Evolutionary conservation across 1,140 invertebrate species (phyloP), one percentile per base, ranked within the genome.

Genomic region (Teleogryllus occipitalis): DNA sequence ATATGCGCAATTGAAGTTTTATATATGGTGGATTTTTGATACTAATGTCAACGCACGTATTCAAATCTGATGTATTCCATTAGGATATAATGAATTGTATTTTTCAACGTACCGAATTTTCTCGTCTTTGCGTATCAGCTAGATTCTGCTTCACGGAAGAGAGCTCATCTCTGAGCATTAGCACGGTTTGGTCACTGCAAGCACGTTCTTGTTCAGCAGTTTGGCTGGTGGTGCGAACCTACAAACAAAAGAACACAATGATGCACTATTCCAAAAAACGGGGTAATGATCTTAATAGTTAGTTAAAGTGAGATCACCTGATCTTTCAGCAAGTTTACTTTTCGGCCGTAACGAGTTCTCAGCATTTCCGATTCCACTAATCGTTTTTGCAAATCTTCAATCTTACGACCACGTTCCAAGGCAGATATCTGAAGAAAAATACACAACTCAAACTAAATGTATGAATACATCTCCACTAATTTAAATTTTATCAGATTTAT

Each of bases 321-420:
- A 81, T 92, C 93, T 85, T 93, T 94, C 73, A 93, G 83, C 39
- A 93, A 85, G 77, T 88, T 89, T 0, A 94, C 89, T 85, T 94
- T 94, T 73, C 92, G 88, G 81, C 90, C 91, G 84, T 92, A 93
- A 75, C 92, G 89, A 7, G 90, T 90, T 49, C 92, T 87, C 12
- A 93, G 82, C 82, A 93, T 87, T 85, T 95, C 93, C 39, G 91
- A 91, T 82, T 94, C 93, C 27, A 93, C 90, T 7, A 94, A 83
- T 80, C 90, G 89, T 85, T 93, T 93, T 82, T 95, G 92, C 3
- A 95, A 86, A 77, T 95, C 94, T 84, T 96, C 94, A 80, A 95
- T 91, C 87, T 95, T 95, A 54, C 93, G 88, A 0, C 92, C 93
- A 27, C 93, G 88, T 85, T 96, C 94, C 81, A 96, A 83, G 8